A percentile compares a stretch with the other conserved stretches of the same genome.
Conservation (phyloP, 2,888 invertebrate species). For the Apamea monoglypha region DNA sequence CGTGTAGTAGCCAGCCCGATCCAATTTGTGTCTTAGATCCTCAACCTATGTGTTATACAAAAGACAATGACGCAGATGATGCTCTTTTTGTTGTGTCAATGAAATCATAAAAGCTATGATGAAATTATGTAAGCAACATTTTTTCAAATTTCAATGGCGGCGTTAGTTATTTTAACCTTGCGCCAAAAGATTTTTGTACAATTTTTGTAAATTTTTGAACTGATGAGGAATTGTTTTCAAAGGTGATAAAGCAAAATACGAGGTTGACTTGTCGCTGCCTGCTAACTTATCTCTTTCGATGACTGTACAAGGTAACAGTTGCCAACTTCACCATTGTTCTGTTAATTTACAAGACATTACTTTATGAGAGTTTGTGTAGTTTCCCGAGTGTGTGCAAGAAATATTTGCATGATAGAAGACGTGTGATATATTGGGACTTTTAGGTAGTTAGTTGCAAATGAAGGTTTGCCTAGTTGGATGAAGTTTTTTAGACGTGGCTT, state of each 20-base stretch:
- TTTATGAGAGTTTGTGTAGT: conserved; percentile 49
- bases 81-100: not conserved
- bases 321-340: conserved; percentile 45
- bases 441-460: not conserved
- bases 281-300: not conserved
- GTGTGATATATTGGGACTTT: conserved; percentile 26
- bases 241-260: too few relatives aligned
- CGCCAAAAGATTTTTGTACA: too few relatives aligned
- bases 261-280: not conserved
- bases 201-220: too few relatives aligned
- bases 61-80: not conserved
- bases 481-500: not conserved
- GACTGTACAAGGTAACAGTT: conserved; percentile 37
- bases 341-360: conserved; percentile 53
- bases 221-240: too few relatives aligned
- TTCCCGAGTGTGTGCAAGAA: conserved; percentile 35
- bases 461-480: not conserved
- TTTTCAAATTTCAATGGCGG: not conserved
- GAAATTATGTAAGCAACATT: not conserved
- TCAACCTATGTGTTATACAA: not conserved
- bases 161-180: too few relatives aligned
- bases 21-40: not conserved
- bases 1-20: not conserved
- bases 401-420: conserved; percentile 51
- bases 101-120: not conserved